Evolutionary conservation across 2,113 vertebrate genomes (phyloP), one percentile per base, ranked within the genome.

Genomic region (Periophthalmodon schlosseri): DNA sequence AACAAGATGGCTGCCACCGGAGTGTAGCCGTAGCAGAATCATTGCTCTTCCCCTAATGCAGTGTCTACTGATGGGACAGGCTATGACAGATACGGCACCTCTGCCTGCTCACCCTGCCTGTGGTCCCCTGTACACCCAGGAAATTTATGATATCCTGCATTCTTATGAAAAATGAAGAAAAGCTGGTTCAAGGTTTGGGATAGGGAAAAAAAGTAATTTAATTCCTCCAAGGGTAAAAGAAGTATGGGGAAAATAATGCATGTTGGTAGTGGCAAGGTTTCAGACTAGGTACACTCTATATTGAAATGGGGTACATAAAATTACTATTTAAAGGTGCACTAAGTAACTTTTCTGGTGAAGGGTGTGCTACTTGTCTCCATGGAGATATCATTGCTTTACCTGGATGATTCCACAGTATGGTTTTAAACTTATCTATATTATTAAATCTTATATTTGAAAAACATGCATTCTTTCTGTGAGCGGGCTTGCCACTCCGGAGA

Each of bases 151-250:
- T 75, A 70, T 52, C 16, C 57, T 23, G 52, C 72, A 72, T 54
- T 78, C 80, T 86, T 85, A 75, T 82, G 80, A 86, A 83, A 88
- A 90, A 82, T 78, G 49, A 80, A 65, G 18, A 72, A 75, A 82
- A 79, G 64, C 24, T 0, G 56, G 69, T 77, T 82, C 70, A 78
- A 85, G 84, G 78, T 83, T 86, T 72, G 47, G 70, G 68, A 71
- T 81, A 76, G 79, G 80, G 58, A 70, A 78, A 66, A 73, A 36
- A 0, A 34, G 52, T 81, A 79, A 88, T 81, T 91, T 73, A 85
- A 90, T 91, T 89, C 76, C 70, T 75, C 60, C 71, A 20, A 84
- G 70, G 72, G 86, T 83, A 73, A 87, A 87, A 60, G 80, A 87
- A 56, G 80, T 77, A 69, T 36, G 63, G 18, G 74, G 69, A 70